Conservation (phyloP, 2,888 invertebrate genomes). For the Drosophila neutralis region DNA sequence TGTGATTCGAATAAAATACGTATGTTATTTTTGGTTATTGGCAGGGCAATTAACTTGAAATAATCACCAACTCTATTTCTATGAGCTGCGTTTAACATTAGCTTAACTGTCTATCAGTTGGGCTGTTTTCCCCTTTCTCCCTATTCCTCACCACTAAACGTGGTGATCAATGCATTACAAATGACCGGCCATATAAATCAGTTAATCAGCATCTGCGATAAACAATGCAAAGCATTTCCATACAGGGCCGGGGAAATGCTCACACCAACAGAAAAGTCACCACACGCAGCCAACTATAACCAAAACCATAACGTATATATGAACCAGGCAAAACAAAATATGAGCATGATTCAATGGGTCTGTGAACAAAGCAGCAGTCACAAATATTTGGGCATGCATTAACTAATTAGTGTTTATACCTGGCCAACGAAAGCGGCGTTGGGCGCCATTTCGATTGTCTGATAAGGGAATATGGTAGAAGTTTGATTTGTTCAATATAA, state of each 20-base stretch:
- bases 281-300: slow-evolving; percentile 31
- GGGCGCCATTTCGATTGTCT: slow-evolving; percentile 30
- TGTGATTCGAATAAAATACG: slow-evolving; percentile 57
- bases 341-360: slow-evolving; percentile 74
- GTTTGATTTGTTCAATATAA: slow-evolving; percentile 13
- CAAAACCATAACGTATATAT: slow-evolving; percentile 27
- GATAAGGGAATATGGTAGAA: slow-evolving; percentile 22
- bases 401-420: slow-evolving; percentile 62
- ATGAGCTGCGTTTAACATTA: slow-evolving; percentile 37
- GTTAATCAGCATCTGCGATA: slow-evolving; percentile 77
- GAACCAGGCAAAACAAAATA: slow-evolving; percentile 57
- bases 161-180: slow-evolving; percentile 78
- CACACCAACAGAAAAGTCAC: slow-evolving; percentile 29
- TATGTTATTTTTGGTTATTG: slow-evolving; percentile 35
- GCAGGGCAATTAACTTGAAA: slow-evolving; percentile 53
- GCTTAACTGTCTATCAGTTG: slow-evolving; percentile 34
- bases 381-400: slow-evolving; percentile 58
- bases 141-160: slow-evolving; percentile 1
- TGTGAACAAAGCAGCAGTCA: slow-evolving; percentile 42
- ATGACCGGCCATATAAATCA: slow-evolving; percentile 74
- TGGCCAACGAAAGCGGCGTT: neutral
- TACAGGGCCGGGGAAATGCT: slow-evolving; percentile 51
- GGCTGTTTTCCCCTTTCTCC: slow-evolving; percentile 14
- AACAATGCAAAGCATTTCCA: slow-evolving; percentile 61
- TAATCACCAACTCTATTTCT: slow-evolving; percentile 34